Conservation (phyloP, 1,140 invertebrate genomes). For the Drosophila funebris region DNA sequence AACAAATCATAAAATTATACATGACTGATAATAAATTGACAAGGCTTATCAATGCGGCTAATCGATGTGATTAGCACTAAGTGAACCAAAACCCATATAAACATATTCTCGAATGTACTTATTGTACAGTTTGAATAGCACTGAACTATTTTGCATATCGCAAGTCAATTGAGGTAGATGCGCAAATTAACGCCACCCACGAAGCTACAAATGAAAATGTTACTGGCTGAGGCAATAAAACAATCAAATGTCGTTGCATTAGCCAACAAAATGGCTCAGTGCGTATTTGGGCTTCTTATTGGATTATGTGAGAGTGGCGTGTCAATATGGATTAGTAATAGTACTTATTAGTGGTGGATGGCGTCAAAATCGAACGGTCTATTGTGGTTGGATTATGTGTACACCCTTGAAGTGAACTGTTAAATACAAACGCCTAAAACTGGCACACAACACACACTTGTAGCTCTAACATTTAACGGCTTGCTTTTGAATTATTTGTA, state of each 20-base stretch:
- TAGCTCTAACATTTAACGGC: not conserved
- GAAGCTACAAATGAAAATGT: slow-evolving; percentile 23
- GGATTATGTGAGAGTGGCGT: slow-evolving; percentile 70
- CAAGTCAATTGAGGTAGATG: slow-evolving; percentile 14
- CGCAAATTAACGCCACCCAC: slow-evolving; percentile 32
- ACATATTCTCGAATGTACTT: not conserved
- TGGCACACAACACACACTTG: not conserved
- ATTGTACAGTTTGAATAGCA: not conserved
- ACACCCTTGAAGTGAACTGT: too few species aligned
- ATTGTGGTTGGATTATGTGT: slow-evolving; percentile 55
- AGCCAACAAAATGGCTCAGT: slow-evolving; percentile 8
- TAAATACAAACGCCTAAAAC: not conserved
- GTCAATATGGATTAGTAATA: slow-evolving; percentile 56
- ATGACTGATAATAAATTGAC: slow-evolving; percentile 56
- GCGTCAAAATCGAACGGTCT: slow-evolving; percentile 27
- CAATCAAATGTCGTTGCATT: slow-evolving; percentile 63
- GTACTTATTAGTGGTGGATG: slow-evolving; percentile 50
- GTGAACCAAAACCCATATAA: slow-evolving; percentile 11
- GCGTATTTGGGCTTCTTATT: slow-evolving; percentile 59
- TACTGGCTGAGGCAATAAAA: slow-evolving; percentile 70
- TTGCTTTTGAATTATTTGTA: not conserved
- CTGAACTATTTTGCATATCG: slow-evolving; percentile 49
- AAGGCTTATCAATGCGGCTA: slow-evolving; percentile 62
- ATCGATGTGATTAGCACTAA: slow-evolving; percentile 66
- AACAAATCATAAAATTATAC: slow-evolving; percentile 65